These are phyloP conservation scores for Meteorus colon DNA, from an alignment of 2,888 invertebrate species.

Conservation along the genomic window DNA sequence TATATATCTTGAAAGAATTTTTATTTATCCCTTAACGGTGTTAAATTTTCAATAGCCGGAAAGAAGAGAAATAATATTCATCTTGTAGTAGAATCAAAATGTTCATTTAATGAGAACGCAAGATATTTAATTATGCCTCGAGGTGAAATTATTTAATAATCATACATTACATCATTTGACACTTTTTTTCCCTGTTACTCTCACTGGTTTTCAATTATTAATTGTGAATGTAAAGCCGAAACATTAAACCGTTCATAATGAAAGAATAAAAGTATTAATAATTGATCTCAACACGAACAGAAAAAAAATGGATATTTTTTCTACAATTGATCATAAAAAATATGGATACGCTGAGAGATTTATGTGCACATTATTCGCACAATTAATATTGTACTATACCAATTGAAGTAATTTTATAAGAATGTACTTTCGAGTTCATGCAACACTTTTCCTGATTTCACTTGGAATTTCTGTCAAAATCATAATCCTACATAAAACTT, in stretches of 20 bases:
- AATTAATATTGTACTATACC: not conserved
- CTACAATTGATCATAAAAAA: not conserved
- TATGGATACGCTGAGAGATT: not conserved
- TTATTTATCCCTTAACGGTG: conserved; percentile 5
- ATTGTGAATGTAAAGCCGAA: not conserved
- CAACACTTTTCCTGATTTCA: not conserved
- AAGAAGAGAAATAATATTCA: not conserved
- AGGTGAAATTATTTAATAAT: not conserved
- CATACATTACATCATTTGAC: not conserved
- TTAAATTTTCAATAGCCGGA: not conserved
- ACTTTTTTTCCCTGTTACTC: not conserved
- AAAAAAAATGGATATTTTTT: not conserved
- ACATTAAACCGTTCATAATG: not conserved
- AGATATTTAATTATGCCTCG: not conserved
- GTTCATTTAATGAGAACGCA: not conserved
- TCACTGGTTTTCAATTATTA: not conserved
- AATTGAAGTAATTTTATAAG: not conserved
- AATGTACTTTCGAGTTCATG: not conserved
- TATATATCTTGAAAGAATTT: conserved; percentile 4
- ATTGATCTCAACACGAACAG: not conserved
- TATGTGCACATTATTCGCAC: not conserved
- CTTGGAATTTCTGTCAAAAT: not conserved
- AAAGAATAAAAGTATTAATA: not conserved
- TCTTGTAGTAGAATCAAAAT: not conserved
- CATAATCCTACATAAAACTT: not conserved